A percentile compares a stretch with the other conserved stretches of the same genome.
Evolutionary conservation across 1,140 invertebrate genomes (phyloP).

Genomic region (Pseudomyrmex sp.): DNA sequence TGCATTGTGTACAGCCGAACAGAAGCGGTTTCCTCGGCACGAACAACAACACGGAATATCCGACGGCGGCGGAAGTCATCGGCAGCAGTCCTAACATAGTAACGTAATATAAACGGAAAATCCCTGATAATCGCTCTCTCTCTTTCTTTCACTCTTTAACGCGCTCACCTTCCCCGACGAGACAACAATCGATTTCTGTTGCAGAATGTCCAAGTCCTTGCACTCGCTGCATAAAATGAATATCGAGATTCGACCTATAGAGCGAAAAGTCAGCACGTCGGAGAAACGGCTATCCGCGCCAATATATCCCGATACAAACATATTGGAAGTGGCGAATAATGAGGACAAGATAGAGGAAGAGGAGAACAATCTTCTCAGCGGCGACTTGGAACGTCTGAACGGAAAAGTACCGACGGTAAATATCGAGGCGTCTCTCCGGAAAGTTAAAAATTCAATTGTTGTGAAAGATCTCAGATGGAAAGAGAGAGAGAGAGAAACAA

Average conservation of each 20-base stretch:
- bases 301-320: constrained; percentile 77
- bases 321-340: constrained; percentile 72
- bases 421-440: constrained; percentile 6
- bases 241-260: constrained; percentile 65
- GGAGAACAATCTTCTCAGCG: constrained; percentile 82
- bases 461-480: too few relatives aligned
- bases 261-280: constrained; percentile 75
- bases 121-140: not conserved
- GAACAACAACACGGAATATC: constrained; percentile 91
- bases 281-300: constrained; percentile 82
- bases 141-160: too few relatives aligned
- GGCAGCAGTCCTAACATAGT: constrained; percentile 87
- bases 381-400: constrained; percentile 80
- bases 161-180: not conserved
- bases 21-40: constrained; percentile 85
- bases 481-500: too few relatives aligned
- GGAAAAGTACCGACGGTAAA: constrained; percentile 81
- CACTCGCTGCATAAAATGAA: constrained; percentile 80
- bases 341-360: constrained; percentile 78
- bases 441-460: not conserved
- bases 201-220: constrained; percentile 73
- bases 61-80: constrained; percentile 90
- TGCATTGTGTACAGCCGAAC: constrained; percentile 77
- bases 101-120: constrained; percentile 70
- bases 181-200: constrained; percentile 14